Conservation (phyloP, 2,797 vertebrate genomes). For the Nannoperca australis region DNA sequence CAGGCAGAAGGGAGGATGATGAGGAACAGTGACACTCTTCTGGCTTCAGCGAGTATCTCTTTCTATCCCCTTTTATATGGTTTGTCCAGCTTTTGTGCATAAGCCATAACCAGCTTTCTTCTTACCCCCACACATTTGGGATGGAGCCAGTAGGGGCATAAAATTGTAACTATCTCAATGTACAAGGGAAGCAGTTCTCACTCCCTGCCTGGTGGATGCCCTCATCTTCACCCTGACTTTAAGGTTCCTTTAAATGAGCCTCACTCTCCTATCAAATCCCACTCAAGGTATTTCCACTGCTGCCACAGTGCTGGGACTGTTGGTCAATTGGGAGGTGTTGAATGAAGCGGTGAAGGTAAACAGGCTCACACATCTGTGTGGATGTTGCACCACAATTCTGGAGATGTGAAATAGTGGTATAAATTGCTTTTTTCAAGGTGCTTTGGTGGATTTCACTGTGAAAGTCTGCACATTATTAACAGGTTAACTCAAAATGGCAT, state of each 20-base stretch:
- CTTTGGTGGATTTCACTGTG: conserved; percentile 13
- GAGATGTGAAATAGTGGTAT: conserved; percentile 13
- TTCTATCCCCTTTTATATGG: conserved; percentile 56
- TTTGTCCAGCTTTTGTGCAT: conserved; percentile 55
- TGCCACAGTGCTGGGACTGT: conserved; percentile 45
- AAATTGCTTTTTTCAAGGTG: conserved; percentile 6
- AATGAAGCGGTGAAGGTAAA: conserved; percentile 45
- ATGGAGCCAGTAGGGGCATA: conserved; percentile 49
- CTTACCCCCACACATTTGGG: conserved; percentile 44
- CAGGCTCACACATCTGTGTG: conserved; percentile 35
- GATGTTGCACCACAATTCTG: conserved; percentile 16
- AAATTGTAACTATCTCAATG: conserved; percentile 51
- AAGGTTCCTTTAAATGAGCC: conserved; percentile 68
- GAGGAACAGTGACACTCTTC: conserved; percentile 44
- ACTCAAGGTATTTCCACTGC: conserved; percentile 47
- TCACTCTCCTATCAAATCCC: conserved; percentile 52
- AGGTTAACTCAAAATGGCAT: conserved; percentile 5
- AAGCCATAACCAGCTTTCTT: conserved; percentile 35
- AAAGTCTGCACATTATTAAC: conserved; percentile 18
- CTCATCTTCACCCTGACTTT: conserved; percentile 59
- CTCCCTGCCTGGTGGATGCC: conserved; percentile 63
- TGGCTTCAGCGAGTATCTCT: conserved; percentile 40
- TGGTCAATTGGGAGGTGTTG: conserved; percentile 45
- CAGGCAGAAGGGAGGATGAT: conserved; percentile 42
- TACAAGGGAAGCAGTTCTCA: conserved; percentile 62